phyloP scores from a whole-genome alignment of 2,888 invertebrate genomes.

The Cantharis flavilabris region DNA sequence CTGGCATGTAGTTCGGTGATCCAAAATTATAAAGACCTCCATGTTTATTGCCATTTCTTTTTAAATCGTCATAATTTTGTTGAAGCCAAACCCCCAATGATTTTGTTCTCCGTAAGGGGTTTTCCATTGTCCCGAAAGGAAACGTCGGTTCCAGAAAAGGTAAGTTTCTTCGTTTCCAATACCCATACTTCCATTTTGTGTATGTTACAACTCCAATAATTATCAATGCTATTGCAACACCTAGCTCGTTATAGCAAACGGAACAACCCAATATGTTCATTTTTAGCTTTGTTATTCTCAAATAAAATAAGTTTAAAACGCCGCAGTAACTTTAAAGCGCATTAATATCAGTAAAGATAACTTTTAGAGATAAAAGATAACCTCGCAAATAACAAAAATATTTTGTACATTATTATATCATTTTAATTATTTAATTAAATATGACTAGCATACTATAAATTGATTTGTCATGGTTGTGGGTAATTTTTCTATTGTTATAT shows the following conservation, averaged over 20 bases:
- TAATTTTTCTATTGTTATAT: too few relatives aligned
- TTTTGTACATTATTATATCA: too few relatives aligned
- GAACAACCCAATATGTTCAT: background rate
- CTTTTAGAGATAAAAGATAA: too few relatives aligned
- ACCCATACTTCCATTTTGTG: slow-evolving; percentile 3
- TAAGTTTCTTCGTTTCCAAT: slow-evolving; percentile 5
- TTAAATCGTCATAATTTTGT: slow-evolving; percentile 29
- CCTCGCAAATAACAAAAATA: too few relatives aligned
- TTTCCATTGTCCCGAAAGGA: slow-evolving; percentile 40
- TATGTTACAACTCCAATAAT: background rate
- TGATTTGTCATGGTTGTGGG: too few relatives aligned
- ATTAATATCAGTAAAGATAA: too few relatives aligned
- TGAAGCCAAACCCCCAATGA: background rate
- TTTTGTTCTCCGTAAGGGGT: slow-evolving; percentile 1
- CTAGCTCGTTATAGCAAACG: background rate
- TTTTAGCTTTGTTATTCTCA: too few relatives aligned
- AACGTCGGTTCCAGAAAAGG: slow-evolving; percentile 18
- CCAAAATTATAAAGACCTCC: slow-evolving; percentile 34
- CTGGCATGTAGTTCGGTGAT: slow-evolving; percentile 27
- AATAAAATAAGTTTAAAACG: too few relatives aligned
- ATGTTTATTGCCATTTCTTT: slow-evolving; percentile 27
- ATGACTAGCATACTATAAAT: too few relatives aligned
- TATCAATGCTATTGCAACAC: background rate
- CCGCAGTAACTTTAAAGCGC: too few relatives aligned
- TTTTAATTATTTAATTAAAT: too few relatives aligned